phyloP scores from a whole-genome alignment of 2,888 invertebrate species.

The Quadriops clusia region DNA sequence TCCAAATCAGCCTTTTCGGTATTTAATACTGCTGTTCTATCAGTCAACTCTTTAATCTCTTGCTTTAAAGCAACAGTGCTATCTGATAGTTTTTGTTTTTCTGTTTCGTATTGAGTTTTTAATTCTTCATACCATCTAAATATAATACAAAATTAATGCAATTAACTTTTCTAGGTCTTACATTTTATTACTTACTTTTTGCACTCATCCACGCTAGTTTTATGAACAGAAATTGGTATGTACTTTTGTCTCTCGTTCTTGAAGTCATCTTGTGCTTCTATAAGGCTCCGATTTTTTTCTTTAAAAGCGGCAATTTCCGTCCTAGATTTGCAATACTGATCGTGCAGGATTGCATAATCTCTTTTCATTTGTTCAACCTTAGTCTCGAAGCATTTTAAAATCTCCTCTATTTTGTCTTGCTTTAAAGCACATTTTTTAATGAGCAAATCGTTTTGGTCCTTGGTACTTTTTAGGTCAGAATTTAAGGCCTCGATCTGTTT shows the following conservation, averaged over 20 bases:
- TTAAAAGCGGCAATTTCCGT: constrained; percentile 47
- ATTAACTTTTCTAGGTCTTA: constrained; percentile 57
- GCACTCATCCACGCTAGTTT: constrained; percentile 59
- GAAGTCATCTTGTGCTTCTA: constrained; percentile 41
- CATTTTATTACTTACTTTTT: constrained; percentile 46
- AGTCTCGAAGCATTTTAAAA: constrained; percentile 60
- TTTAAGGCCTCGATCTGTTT: constrained; percentile 35
- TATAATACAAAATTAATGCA: constrained; percentile 47
- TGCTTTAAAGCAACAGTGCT: constrained; percentile 41
- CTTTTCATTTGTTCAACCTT: constrained; percentile 55
- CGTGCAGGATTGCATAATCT: constrained; percentile 52
- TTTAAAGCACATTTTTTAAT: constrained; percentile 55
- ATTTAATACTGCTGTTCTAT: constrained; percentile 36
- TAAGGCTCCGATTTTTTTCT: constrained; percentile 46
- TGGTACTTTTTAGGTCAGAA: constrained; percentile 30
- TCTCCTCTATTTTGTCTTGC: constrained; percentile 61
- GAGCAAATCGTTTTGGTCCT: constrained; percentile 36
- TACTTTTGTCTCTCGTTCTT: constrained; percentile 42
- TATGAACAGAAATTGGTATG: constrained; percentile 54
- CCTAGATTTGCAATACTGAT: constrained; percentile 47
- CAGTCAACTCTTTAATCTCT: constrained; percentile 37
- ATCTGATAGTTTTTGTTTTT: constrained; percentile 47
- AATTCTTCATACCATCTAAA: constrained; percentile 60
- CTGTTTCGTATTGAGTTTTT: constrained; percentile 58
- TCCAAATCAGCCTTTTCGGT: constrained; percentile 41